phyloP scores from a whole-genome alignment of 2,113 vertebrate genomes.

The Penelope pileata region DNA sequence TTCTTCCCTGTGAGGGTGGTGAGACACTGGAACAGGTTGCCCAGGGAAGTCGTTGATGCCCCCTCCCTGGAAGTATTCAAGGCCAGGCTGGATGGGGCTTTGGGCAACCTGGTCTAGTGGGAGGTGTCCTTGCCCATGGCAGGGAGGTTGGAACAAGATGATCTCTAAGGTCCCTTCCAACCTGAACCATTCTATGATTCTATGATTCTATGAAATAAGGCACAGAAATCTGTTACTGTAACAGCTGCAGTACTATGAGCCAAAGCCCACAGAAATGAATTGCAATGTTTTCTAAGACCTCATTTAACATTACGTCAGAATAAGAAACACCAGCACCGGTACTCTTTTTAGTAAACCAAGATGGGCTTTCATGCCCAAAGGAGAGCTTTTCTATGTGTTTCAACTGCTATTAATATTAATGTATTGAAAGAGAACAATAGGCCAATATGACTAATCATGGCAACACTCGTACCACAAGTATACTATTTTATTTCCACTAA shows the following conservation, averaged over 20 bases:
- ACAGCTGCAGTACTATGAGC: not conserved
- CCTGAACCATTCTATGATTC: no score
- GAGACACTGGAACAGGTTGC: no score
- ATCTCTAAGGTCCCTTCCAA: no score
- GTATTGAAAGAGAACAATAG: not conserved
- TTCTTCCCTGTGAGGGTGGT: no score
- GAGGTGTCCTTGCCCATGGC: no score
- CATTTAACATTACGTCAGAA: not conserved
- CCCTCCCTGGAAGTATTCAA: no score
- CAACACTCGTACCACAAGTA: not conserved
- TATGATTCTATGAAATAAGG: no score
- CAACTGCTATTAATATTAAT: not conserved
- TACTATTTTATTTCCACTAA: not conserved
- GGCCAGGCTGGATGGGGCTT: no score
- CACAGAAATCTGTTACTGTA: not conserved
- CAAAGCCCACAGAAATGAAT: not conserved
- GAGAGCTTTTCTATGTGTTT: not conserved
- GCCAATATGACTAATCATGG: not conserved
- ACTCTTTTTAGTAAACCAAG: not conserved
- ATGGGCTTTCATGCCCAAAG: not conserved
- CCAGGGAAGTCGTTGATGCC: no score
- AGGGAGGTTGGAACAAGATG: no score
- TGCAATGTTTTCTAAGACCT: not conserved
- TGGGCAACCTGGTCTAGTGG: no score
- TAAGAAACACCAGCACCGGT: not conserved